Base-by-base conservation (phyloP, 2,888 invertebrate genomes). In the Drosophila borealis region DNA sequence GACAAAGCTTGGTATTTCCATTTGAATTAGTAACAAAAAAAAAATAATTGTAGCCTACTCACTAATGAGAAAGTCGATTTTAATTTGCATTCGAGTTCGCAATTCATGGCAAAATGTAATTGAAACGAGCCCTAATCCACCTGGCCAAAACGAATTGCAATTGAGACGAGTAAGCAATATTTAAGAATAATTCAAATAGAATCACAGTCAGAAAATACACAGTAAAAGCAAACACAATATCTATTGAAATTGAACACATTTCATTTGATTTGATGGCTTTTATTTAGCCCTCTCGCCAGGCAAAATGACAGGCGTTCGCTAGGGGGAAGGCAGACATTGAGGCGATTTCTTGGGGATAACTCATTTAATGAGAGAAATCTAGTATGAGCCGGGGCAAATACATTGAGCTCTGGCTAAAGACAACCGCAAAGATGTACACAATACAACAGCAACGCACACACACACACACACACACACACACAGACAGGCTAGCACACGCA, bases 361-460 rank as follows among this genome's bases (percentile, higher is more conserved):
- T 82, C 80, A 86, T 80, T 84, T 83, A 78, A 88, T 84, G 83
- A 78, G 86, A 72, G 75, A 80, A 84, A 80, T 83, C 76, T 67
- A 80, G 82, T 80, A 83, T 80, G 41, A 57, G 66, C 48, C 56
- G n/a, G 42, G 33, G 50, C 48, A 68, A 78, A 79, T 66, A 60
- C 44, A 69, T 70, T 74, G 54, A 41, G 64, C 55, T 25, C 17
- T 13, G 59, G 59, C 49, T 21, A 33, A 10, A 41, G 56, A 45
- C 46, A 54, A 45, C 53, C 72, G 33, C 65, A 70, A 46, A 34
- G 55, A 60, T 45, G 56, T 51, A 39, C 46, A 70, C 60, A 56
- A 54, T 48, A 36, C 46, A 42, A 45, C 51, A 60, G 25, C 29
- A n/a, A 10, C 46, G 34, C 29, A 44, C 5, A 21, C 17, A 42